Evolutionary conservation across 1,140 invertebrate genomes (phyloP).

Genomic region (Leguminivora glycinivorella): DNA sequence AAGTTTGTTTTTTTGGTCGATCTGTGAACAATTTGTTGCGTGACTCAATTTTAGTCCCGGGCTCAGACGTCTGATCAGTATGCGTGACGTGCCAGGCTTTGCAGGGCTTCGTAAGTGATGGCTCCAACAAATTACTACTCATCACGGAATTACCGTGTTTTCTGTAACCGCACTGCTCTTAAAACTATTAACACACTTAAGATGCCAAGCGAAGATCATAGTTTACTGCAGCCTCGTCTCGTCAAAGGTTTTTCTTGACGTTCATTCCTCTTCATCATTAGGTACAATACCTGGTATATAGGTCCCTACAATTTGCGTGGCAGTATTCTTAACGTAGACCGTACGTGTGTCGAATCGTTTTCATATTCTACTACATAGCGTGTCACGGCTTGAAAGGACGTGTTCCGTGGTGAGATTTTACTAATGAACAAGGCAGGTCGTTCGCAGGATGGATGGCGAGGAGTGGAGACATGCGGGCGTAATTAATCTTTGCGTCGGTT

Average conservation of each 20-base stretch:
- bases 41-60: conserved; percentile 27
- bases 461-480: conserved; percentile 23
- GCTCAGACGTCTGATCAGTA: conserved; percentile 21
- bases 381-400: conserved; percentile 37
- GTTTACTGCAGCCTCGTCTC: neutral
- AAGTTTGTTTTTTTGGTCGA: conserved; percentile 27
- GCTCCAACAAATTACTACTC: conserved; percentile 18
- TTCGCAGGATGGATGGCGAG: conserved; percentile 8
- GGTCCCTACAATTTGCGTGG: conserved; percentile 7
- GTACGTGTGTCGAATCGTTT: conserved; percentile 25
- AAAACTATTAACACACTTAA: conserved; percentile 17
- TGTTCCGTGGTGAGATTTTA: conserved; percentile 36
- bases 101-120: conserved; percentile 24
- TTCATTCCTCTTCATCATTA: neutral
- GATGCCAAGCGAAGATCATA: neutral
- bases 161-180: neutral
- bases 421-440: conserved; percentile 51
- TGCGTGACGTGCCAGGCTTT: conserved; percentile 18
- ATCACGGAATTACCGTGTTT: conserved; percentile 3
- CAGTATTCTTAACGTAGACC: conserved; percentile 21
- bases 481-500: conserved; percentile 43
- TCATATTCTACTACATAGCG: conserved; percentile 37
- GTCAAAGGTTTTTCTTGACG: neutral
- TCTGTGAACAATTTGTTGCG: conserved; percentile 23
- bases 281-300: conserved; percentile 6